Base-by-base conservation (phyloP, 2,888 invertebrate genomes). In the Diploptera punctata region DNA sequence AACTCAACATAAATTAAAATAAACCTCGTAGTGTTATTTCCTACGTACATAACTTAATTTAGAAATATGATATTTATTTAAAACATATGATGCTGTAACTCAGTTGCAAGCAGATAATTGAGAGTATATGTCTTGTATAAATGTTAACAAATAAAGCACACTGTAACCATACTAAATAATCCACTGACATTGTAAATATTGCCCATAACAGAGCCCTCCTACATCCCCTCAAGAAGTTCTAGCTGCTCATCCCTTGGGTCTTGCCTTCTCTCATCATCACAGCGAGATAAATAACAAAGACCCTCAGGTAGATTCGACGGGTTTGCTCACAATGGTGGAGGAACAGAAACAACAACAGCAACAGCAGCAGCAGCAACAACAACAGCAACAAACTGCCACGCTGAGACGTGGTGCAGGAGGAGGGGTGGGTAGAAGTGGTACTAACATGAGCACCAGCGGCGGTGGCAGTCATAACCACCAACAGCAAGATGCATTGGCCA, bases 201-300 rank as follows among this genome's bases (percentile, higher is more conserved):
- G n/a, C 29, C 26, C 57, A 47, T 80, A 21, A 76, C 82, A 83
- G 83, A 83, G 81, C 79, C 80, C 82, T 77, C 80, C 80, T 74
- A 78, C 81, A 77, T 80, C 81, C 77, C 80, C 79, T 70, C 78
- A 76, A 10, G 29, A 52, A 26, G 52, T 52, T 18, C 77, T 80
- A 77, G 77, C 77, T 71, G 78, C 78, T 67, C 77, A 78, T 75
- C 78, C 79, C 73, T 77, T 80, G 78, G 79, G 80, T 70, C 77
- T 80, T 77, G 77, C 78, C 74, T 44, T 75, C 65, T 71, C 76
- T 68, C 72, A 71, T 31, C n/a, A n/a, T n/a, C 74, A 75, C 71
- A 31, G 44, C 38, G 52, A 52, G 24, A 44, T 29, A 5, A 33
- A 33, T 54, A 61, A 60, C 60, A 60, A 60, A 31, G 61, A 70